phyloP scores from a whole-genome alignment of 1,140 invertebrate species.

The Metopolophium dirhodum region DNA sequence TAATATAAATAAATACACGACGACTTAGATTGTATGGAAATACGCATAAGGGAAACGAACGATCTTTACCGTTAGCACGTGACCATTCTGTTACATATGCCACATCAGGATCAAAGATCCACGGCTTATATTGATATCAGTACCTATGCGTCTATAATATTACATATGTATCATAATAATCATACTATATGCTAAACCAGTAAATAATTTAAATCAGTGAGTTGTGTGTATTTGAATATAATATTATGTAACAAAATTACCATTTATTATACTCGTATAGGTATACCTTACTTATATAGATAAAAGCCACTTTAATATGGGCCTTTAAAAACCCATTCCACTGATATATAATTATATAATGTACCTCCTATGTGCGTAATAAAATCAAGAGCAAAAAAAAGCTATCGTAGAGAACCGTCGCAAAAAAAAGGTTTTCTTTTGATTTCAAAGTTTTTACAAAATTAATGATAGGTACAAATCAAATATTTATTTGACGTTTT shows the following conservation, averaged over 20 bases:
- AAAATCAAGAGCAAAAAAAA: too few relatives aligned
- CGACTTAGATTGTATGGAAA: slow-evolving; percentile 21
- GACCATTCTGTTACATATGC: neutral
- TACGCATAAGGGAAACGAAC: neutral
- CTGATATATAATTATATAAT: neutral
- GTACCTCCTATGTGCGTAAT: neutral
- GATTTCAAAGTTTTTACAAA: neutral
- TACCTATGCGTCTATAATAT: neutral
- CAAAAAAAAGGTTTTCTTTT: neutral
- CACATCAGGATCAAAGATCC: slow-evolving; percentile 38
- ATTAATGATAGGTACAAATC: neutral
- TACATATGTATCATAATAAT: neutral
- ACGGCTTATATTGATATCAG: neutral
- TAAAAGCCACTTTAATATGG: neutral
- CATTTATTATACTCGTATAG: neutral
- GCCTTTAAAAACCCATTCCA: neutral
- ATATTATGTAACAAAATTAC: slow-evolving; percentile 8
- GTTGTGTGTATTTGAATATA: neutral
- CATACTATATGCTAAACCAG: neutral
- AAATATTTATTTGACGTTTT: neutral
- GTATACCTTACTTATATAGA: neutral
- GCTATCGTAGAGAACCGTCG: neutral
- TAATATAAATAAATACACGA: slow-evolving; percentile 22
- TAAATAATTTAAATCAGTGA: neutral
- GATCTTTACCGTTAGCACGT: slow-evolving; percentile 49